Base-by-base conservation (phyloP, 2,113 vertebrate genomes). In the Trinectes maculatus region DNA sequence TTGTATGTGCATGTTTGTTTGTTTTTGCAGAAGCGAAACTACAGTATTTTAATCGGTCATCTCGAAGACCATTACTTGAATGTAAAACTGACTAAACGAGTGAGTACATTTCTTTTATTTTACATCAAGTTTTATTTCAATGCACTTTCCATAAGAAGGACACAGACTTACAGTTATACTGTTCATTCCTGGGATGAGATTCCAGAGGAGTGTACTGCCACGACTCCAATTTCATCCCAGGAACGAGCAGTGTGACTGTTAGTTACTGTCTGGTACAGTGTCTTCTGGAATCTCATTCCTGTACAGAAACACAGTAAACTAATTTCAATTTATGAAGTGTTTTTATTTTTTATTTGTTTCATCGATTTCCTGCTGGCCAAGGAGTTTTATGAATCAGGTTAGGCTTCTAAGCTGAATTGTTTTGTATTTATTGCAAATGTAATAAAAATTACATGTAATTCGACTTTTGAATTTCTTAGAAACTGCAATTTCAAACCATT, bases 341-440 rank as follows among this genome's bases (percentile, higher is more conserved):
- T 54, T 29, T 49, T 10, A 1, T 42, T 54, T 48, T 46, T 25
- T 24, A 6, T 6, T 55, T 52, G 36, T 40, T 68, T 52, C 21
- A 58, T 70, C 63, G n/a, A n/a, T n/a, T 74, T 74, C 58, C 59
- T 70, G 77, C 77, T 21, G 77, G 65, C 1, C 22, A 5, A 44
- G 64, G 33, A 79, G 64, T 53, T 63, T 1, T 0, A 6, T 11
- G 16, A 34, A 7, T 24, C 8, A 25, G 1, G 33, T 24, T 33
- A 3, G 26, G 29, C 2, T 26, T 34, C 33, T 52, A 13, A 56
- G 18, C 9, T 39, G 34, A 61, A 3, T 9, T 10, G 2, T 29
- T 13, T 33, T 15, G 3, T 49, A 82, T 74, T 78, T 78, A 78
- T 75, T 75, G 51, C n/a, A 34, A 51, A 39, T 34, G 24, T 44